Base-by-base conservation (phyloP, 1,140 invertebrate species). In the Leptinotarsa lineolata region DNA sequence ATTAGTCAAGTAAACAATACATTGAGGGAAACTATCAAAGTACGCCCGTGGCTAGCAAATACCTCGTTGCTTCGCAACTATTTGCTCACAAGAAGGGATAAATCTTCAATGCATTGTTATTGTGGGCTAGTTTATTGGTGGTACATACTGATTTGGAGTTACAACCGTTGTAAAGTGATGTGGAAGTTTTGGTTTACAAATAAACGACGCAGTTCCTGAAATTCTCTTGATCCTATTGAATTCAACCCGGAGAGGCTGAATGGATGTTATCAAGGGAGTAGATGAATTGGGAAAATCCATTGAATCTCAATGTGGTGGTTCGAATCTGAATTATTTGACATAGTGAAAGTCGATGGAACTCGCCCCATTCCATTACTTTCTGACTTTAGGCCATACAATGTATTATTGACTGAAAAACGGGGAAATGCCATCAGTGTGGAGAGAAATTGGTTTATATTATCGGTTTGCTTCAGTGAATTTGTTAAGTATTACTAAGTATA, bases 101-200 rank as follows among this genome's bases (percentile, higher is more conserved):
- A 65, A 65, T 65, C 63, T 65, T 65, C 63, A 65, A 24, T 65
- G 63, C 63, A 30, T 65, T 65, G 63, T 65, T 65, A 65, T 65
- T 65, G 63, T 22, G 18, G 63, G 63, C 20, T 24, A 65, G 11
- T 65, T 65, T 65, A 65, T 65, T 39, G 63, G 63, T 39, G 63
- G 15, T 65, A 65, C 63, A 24, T 65, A 65, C 63, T 65, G 63
- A 65, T 65, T 24, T 65, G 15, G 22, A 65, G 63, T 4, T 16
- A 22, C 63, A 24, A 39, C 22, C 63, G 16, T 39, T 65, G 63
- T 39, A 65, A 22, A 65, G 22, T 65, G 22, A 24, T 22, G 63
- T 39, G 63, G 63, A 65, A 65, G 39, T 65, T 65, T 39, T 39
- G 63, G 48, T 54, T 54, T 54, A 54, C 48, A 54, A 54, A 54